Evolutionary conservation across 2,113 vertebrate species (phyloP).

Genomic region (Myotis brandtii): DNA sequence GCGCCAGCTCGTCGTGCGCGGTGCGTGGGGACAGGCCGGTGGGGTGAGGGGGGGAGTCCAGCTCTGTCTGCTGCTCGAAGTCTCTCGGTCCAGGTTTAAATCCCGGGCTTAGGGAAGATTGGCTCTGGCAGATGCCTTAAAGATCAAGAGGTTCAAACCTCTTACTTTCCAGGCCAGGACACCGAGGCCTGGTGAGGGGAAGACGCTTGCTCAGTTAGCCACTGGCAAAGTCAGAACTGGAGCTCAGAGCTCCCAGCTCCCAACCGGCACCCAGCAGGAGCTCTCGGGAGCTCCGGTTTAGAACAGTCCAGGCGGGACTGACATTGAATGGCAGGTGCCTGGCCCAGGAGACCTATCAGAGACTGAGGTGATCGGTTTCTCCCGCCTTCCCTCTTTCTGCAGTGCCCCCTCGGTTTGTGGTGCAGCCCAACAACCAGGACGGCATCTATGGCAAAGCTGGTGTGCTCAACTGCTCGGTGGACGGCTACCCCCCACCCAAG

Average conservation of each 20-base stretch:
- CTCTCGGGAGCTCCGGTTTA: not conserved
- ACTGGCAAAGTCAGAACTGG: not conserved
- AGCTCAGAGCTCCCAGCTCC: not conserved
- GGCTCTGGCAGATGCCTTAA: not conserved
- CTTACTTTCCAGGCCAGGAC: not conserved
- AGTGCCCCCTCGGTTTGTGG: constrained; percentile 98
- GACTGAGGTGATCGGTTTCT: not conserved
- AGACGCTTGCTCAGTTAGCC: not conserved
- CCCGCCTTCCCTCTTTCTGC: not conserved
- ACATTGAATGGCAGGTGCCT: not conserved
- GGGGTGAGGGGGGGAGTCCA: rapidly evolving
- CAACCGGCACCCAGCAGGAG: not conserved
- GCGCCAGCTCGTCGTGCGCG: constrained; percentile 96
- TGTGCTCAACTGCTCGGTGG: constrained; percentile 97
- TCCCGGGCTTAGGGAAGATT: not conserved
- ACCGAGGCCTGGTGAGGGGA: not conserved
- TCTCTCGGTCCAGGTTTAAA: not conserved
- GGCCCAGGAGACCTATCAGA: not conserved
- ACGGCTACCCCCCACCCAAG: constrained; percentile 97
- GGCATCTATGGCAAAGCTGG: constrained; percentile 98
- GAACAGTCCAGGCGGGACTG: not conserved
- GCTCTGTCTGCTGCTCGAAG: not conserved
- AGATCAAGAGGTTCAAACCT: not conserved
- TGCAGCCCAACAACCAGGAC: constrained; percentile 99
- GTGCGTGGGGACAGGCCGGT: constrained; percentile 83